Evolutionary conservation across 2,797 vertebrate genomes (phyloP).

Genomic region (Tympanoctomys barrerae): DNA sequence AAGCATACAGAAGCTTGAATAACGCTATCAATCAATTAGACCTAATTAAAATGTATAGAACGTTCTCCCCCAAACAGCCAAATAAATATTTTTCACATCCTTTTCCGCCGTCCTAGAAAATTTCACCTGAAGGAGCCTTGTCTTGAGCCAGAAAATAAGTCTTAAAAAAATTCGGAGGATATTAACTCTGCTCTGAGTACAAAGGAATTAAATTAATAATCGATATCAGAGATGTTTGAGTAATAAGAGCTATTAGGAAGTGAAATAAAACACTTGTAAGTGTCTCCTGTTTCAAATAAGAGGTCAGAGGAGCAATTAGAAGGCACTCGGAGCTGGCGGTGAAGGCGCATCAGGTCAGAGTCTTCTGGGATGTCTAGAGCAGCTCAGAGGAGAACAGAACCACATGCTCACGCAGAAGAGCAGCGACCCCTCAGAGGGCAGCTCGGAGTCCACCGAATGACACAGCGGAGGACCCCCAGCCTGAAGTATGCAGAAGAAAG

Average conservation of each 20-base stretch:
- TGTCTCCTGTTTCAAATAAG: not conserved
- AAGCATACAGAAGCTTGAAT: not conserved
- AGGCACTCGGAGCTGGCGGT: not conserved
- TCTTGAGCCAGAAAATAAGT: not conserved
- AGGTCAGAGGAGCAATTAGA: not conserved
- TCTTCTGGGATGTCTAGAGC: not conserved
- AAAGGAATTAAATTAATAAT: slow-evolving; percentile 6
- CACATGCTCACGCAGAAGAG: not conserved
- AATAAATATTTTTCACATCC: not conserved
- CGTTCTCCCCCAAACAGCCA: not conserved
- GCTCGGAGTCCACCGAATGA: not conserved
- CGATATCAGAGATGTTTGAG: not conserved
- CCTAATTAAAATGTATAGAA: slow-evolving; percentile 31
- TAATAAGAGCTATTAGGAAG: not conserved
- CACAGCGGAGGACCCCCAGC: not conserved
- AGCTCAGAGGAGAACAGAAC: not conserved
- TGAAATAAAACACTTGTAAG: not conserved
- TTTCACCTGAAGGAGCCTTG: not conserved
- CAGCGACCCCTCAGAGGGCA: not conserved
- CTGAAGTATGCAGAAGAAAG: not conserved
- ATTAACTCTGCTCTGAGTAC: not conserved
- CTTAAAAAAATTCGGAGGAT: not conserved
- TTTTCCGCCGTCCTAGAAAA: not conserved
- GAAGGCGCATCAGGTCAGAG: not conserved
- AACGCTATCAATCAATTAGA: not conserved